phyloP scores from a whole-genome alignment of 2,797 vertebrate genomes.

The Sorex maritimensis region DNA sequence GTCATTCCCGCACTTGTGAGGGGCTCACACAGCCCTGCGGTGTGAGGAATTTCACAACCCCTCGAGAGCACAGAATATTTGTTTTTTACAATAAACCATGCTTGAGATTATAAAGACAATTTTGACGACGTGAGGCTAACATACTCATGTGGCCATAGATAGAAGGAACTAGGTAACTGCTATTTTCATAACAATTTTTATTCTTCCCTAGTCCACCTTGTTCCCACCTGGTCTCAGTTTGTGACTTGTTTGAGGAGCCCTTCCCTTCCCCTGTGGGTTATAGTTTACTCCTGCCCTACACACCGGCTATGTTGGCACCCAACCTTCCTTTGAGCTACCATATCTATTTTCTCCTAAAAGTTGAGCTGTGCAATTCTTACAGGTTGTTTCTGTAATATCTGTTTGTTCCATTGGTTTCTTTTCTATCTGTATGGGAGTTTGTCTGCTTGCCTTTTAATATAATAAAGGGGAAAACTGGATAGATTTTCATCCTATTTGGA shows the following conservation, averaged over 20 bases:
- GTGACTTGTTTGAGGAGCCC: background rate
- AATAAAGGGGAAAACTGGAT: background rate
- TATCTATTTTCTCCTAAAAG: constrained; percentile 46
- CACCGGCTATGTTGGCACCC: background rate
- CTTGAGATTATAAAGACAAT: background rate
- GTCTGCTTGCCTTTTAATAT: background rate
- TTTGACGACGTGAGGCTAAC: background rate
- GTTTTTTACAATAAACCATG: too few relatives aligned
- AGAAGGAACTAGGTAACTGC: background rate
- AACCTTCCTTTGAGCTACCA: constrained; percentile 3
- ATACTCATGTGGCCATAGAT: background rate
- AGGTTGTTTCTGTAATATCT: too few relatives aligned
- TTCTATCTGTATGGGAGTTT: background rate
- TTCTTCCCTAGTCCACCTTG: background rate
- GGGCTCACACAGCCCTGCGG: too few relatives aligned
- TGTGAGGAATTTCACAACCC: too few relatives aligned
- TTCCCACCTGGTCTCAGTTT: background rate
- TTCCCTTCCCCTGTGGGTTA: background rate
- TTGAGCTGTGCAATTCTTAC: background rate
- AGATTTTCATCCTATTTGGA: constrained; percentile 6
- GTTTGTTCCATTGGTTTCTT: constrained; percentile 22
- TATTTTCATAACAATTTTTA: background rate
- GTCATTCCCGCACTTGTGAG: too few relatives aligned
- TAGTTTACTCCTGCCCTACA: constrained; percentile 47
- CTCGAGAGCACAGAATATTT: too few relatives aligned